Evolutionary conservation across 2,888 invertebrate species (phyloP).

Genomic region (Hymenopus coronatus): DNA sequence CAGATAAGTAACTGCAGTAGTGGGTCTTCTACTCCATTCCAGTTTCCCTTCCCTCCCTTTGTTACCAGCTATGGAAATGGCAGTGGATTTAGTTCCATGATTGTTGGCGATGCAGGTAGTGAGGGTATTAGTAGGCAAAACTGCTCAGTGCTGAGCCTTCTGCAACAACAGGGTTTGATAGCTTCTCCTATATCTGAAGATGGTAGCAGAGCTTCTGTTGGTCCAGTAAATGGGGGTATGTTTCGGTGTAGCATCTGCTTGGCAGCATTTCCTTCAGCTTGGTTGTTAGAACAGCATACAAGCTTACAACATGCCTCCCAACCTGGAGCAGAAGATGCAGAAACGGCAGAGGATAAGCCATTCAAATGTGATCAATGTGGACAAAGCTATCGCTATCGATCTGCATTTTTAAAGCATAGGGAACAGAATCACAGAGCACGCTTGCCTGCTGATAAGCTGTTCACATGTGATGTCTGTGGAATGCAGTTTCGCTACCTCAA

Average conservation of each 20-base stretch:
- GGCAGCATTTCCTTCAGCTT: slow-evolving; percentile 83
- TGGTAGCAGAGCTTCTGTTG: slow-evolving; percentile 31
- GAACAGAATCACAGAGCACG: slow-evolving; percentile 87
- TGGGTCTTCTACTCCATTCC: slow-evolving; percentile 56
- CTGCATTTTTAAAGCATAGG: slow-evolving; percentile 79
- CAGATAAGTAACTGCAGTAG: slow-evolving; percentile 47
- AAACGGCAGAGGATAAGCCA: slow-evolving; percentile 70
- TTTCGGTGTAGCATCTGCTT: slow-evolving; percentile 79
- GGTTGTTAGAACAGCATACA: slow-evolving; percentile 82
- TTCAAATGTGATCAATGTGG: slow-evolving; percentile 91
- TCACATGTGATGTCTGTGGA: slow-evolving; percentile 88
- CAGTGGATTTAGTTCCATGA: slow-evolving; percentile 45
- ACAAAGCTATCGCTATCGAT: slow-evolving; percentile 83
- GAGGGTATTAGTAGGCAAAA: slow-evolving; percentile 34
- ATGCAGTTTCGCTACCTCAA: slow-evolving; percentile 90
- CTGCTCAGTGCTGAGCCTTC: slow-evolving; percentile 42
- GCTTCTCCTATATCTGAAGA: slow-evolving; percentile 37
- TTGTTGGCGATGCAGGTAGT: slow-evolving; percentile 41
- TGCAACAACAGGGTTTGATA: slow-evolving; percentile 53
- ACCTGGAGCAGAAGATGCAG: slow-evolving; percentile 32
- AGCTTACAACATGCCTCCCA: slow-evolving; percentile 71
- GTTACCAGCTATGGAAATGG: slow-evolving; percentile 50
- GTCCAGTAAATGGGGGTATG: slow-evolving; percentile 31
- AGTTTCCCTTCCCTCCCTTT: slow-evolving; percentile 55
- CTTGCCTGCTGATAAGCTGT: slow-evolving; percentile 83